Conservation (phyloP, 2,797 vertebrate species). For the Passerculus sandwichensis region DNA sequence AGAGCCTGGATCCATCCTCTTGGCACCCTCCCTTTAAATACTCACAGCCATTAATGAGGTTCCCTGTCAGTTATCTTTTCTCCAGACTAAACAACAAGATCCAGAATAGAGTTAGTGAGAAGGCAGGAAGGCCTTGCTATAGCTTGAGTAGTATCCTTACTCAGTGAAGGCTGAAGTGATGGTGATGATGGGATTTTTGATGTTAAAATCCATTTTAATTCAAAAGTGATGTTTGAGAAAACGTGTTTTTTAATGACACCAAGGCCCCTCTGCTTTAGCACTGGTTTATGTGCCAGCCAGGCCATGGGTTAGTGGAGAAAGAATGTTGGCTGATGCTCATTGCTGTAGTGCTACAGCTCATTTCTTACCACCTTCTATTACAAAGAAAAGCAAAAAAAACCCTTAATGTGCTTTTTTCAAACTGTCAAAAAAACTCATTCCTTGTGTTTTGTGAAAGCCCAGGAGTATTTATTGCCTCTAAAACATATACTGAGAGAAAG, state of each 20-base stretch:
- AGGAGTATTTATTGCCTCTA: not conserved
- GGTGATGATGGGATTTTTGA: not conserved
- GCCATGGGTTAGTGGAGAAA: not conserved
- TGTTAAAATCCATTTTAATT: not conserved
- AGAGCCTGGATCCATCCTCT: not conserved
- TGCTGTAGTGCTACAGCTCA: not conserved
- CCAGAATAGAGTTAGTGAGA: not conserved
- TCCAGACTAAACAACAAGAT: not conserved
- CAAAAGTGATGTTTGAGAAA: not conserved
- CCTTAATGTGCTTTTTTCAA: not conserved
- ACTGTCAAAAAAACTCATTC: not conserved
- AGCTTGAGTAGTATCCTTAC: not conserved
- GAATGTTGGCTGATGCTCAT: not conserved
- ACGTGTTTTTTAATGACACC: not conserved
- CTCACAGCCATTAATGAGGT: not conserved
- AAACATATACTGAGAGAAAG: not conserved
- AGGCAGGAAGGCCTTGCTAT: not conserved
- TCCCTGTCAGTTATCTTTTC: not conserved
- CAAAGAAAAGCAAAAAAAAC: not conserved
- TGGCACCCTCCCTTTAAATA: not conserved
- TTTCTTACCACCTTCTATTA: not conserved
- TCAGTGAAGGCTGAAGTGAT: not conserved
- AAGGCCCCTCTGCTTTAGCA: not conserved
- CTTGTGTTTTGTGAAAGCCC: not conserved
- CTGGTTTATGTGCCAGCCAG: not conserved